A percentile compares a stretch with the other conserved stretches of the same genome.
Evolutionary conservation across 1,140 invertebrate genomes (phyloP).

Genomic region (Lysiphlebus fabarum): DNA sequence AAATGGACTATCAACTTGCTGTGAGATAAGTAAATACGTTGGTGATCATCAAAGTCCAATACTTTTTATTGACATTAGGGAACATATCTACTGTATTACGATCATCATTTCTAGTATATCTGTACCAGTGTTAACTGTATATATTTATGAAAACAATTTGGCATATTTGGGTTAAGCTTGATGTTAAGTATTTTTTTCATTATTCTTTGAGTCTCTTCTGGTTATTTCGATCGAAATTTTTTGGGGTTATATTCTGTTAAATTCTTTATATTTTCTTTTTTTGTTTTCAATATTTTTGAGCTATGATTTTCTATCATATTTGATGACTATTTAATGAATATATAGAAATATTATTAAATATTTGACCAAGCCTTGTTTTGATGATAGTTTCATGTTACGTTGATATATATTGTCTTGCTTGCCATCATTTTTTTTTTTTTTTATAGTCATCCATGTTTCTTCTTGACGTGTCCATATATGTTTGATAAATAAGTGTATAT

Average conservation of each 20-base stretch:
- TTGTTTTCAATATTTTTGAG: too few species aligned
- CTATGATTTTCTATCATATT: too few species aligned
- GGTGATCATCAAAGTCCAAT: constrained; percentile 26
- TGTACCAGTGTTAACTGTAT: too few species aligned
- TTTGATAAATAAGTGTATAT: neutral
- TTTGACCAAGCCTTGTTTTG: too few species aligned
- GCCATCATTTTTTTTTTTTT: neutral
- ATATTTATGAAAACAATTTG: constrained; percentile 17
- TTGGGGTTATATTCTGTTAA: too few species aligned
- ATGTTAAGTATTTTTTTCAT: too few species aligned
- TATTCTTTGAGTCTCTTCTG: too few species aligned
- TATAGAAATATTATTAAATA: neutral
- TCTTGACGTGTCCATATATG: neutral
- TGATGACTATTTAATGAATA: constrained; percentile 4
- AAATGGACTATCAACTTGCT: constrained; percentile 33
- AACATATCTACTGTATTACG: neutral
- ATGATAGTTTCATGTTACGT: too few species aligned
- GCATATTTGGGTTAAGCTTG: constrained; percentile 14
- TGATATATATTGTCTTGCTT: neutral
- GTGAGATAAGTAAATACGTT: constrained; percentile 20
- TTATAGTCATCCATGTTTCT: too few species aligned
- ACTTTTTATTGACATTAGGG: neutral
- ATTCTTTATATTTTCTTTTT: too few species aligned
- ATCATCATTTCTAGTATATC: too few species aligned
- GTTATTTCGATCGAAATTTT: too few species aligned